Conservation (phyloP, 1,140 invertebrate genomes). For the Maconellicoccus hirsutus region DNA sequence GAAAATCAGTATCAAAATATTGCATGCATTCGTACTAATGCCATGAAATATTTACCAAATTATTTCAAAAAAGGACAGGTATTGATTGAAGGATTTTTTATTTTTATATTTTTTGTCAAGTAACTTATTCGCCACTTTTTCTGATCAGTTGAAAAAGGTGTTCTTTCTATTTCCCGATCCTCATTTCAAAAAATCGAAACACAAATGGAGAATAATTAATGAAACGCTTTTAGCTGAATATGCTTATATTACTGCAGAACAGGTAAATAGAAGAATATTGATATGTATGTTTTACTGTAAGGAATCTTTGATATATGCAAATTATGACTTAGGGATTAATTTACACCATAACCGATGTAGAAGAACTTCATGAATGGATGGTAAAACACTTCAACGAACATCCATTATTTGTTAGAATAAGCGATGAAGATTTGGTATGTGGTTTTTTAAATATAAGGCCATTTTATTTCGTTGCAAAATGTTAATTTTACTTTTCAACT, state of each 20-base stretch:
- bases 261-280: slow-evolving; percentile 42
- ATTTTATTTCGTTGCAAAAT: too few relatives aligned
- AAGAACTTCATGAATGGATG: slow-evolving; percentile 97
- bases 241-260: slow-evolving; percentile 79
- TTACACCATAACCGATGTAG: slow-evolving; percentile 96
- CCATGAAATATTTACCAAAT: slow-evolving; percentile 98
- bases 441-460: not conserved
- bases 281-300: not conserved
- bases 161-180: slow-evolving; percentile 99
- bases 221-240: slow-evolving; percentile 87
- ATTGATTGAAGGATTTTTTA: slow-evolving; percentile 27
- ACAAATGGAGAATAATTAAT: slow-evolving; percentile 99
- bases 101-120: not conserved
- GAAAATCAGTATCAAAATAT: slow-evolving; percentile 81
- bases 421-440: slow-evolving; percentile 25
- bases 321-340: slow-evolving; percentile 83
- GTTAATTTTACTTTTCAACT: slow-evolving; percentile 23
- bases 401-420: slow-evolving; percentile 72
- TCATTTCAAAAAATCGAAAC: slow-evolving; percentile 98
- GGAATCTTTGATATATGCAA: slow-evolving; percentile 33
- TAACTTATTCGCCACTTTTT: not conserved
- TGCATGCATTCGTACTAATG: slow-evolving; percentile 90
- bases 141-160: slow-evolving; percentile 79
- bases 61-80: slow-evolving; percentile 91
- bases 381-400: slow-evolving; percentile 80